These are phyloP conservation scores for Pachypsylla venusta DNA, from an alignment of 1,140 invertebrate genomes.

Conservation along the genomic window DNA sequence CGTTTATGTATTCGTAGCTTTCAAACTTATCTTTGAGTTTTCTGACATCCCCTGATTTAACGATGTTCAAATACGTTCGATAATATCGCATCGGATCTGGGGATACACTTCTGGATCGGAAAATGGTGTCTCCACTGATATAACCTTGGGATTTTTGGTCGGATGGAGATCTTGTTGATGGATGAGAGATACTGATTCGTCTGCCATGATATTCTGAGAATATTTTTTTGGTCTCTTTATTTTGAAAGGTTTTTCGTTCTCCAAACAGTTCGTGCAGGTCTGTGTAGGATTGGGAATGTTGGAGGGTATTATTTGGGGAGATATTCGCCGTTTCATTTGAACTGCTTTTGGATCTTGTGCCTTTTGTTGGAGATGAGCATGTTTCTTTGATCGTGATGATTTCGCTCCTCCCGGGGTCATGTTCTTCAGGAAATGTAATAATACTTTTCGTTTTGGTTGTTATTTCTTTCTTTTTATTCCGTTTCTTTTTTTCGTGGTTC, in stretches of 20 bases:
- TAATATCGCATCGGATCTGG: constrained; percentile 51
- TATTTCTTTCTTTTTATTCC: neutral
- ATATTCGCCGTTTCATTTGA: constrained; percentile 19
- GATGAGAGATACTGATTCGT: constrained; percentile 9
- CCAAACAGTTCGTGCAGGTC: constrained; percentile 64
- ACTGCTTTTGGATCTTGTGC: constrained; percentile 21
- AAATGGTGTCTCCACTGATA: constrained; percentile 18
- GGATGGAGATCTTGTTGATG: neutral
- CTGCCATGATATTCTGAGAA: constrained; percentile 1
- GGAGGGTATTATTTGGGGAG: constrained; percentile 10
- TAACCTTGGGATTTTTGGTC: constrained; percentile 11
- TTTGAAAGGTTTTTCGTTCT: constrained; percentile 35
- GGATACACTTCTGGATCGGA: constrained; percentile 31
- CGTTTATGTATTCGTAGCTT: constrained; percentile 35
- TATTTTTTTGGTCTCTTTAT: constrained; percentile 17
- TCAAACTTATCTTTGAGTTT: constrained; percentile 59
- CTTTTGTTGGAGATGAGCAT: constrained; percentile 18
- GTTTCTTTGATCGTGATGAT: constrained; percentile 15
- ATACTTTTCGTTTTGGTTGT: constrained; percentile 5
- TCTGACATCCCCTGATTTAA: constrained; percentile 55
- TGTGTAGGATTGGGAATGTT: constrained; percentile 42
- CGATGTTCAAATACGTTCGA: constrained; percentile 48
- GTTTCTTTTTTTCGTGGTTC: constrained; percentile 6
- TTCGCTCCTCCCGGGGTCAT: neutral
- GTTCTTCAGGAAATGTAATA: constrained; percentile 6